A percentile compares a stretch with the other conserved stretches of the same genome.
These are phyloP conservation scores for Eurytemora carolleeae DNA, from an alignment of 1,140 invertebrate genomes.

Conservation along the genomic window DNA sequence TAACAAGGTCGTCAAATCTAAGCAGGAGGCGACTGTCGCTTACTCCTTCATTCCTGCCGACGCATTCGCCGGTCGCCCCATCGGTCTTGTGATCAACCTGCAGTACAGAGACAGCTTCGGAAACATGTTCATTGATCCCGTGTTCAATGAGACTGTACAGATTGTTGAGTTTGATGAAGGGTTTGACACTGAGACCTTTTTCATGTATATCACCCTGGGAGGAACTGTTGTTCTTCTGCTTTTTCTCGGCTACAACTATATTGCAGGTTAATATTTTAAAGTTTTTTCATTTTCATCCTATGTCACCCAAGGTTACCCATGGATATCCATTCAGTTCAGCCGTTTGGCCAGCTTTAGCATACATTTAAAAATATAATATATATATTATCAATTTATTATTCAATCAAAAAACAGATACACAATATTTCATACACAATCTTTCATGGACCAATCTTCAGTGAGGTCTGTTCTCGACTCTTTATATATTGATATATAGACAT, in stretches of 20 bases:
- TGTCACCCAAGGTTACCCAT: too few relatives aligned
- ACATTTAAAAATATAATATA: too few relatives aligned
- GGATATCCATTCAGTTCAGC: too few relatives aligned
- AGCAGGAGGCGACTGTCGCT: slow-evolving; percentile 76
- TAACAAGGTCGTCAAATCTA: slow-evolving; percentile 73
- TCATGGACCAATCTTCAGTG: too few relatives aligned
- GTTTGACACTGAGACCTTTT: slow-evolving; percentile 92
- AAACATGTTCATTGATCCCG: slow-evolving; percentile 55
- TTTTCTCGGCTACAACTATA: slow-evolving; percentile 70
- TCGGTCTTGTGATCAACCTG: slow-evolving; percentile 80
- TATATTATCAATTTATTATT: too few relatives aligned
- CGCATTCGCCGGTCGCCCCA: slow-evolving; percentile 78
- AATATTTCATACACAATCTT: too few relatives aligned
- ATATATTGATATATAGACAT: too few relatives aligned
- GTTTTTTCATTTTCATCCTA: too few relatives aligned
- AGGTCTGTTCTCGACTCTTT: too few relatives aligned
- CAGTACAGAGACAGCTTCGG: slow-evolving; percentile 70
- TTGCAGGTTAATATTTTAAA: slow-evolving; percentile 28
- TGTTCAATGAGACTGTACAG: slow-evolving; percentile 96
- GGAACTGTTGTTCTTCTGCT: slow-evolving; percentile 66
- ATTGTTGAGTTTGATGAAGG: slow-evolving; percentile 91
- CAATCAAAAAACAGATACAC: too few relatives aligned
- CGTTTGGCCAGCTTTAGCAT: too few relatives aligned
- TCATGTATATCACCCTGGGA: slow-evolving; percentile 81
- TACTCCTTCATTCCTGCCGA: slow-evolving; percentile 91